Conservation (phyloP, 2,888 invertebrate species). For the Campoplex nolae region DNA sequence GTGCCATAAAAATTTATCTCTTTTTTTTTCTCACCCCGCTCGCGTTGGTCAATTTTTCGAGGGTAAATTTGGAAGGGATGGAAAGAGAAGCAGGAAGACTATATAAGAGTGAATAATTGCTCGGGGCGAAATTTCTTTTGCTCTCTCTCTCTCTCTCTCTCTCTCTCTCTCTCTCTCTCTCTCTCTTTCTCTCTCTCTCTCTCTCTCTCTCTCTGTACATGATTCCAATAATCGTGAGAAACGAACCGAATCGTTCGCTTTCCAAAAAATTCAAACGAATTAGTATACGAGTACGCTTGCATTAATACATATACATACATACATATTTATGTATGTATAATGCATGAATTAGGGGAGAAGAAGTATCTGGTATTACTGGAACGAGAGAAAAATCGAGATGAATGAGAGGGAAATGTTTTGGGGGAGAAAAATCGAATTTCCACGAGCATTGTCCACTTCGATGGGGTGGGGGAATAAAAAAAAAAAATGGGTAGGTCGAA, state of each 20-base stretch:
- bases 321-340: constrained; percentile 58
- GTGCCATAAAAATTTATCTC: constrained; percentile 71
- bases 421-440: constrained; percentile 79
- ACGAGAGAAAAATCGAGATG: constrained; percentile 68
- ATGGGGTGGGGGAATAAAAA: constrained; percentile 63
- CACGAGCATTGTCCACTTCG: constrained; percentile 75
- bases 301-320: constrained; percentile 71
- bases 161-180: constrained; percentile 24
- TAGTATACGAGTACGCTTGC: constrained; percentile 81
- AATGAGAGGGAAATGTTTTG: constrained; percentile 70
- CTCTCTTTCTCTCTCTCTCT: constrained; percentile 24
- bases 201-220: constrained; percentile 26
- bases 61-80: constrained; percentile 42
- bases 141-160: constrained; percentile 32
- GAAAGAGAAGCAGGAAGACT: constrained; percentile 34
- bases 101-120: constrained; percentile 78
- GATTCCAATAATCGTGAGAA: constrained; percentile 25
- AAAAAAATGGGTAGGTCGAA: constrained; percentile 46
- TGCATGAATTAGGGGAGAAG: constrained; percentile 30
- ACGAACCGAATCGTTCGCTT: constrained; percentile 67
- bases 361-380: constrained; percentile 43
- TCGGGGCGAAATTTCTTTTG: constrained; percentile 21
- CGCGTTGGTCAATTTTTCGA: constrained; percentile 6
- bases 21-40: constrained; percentile 42
- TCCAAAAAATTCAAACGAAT: constrained; percentile 82